A percentile compares a stretch with the other conserved stretches of the same genome.
phyloP scores from a whole-genome alignment of 2,888 invertebrate genomes.

The Plebejus argus region DNA sequence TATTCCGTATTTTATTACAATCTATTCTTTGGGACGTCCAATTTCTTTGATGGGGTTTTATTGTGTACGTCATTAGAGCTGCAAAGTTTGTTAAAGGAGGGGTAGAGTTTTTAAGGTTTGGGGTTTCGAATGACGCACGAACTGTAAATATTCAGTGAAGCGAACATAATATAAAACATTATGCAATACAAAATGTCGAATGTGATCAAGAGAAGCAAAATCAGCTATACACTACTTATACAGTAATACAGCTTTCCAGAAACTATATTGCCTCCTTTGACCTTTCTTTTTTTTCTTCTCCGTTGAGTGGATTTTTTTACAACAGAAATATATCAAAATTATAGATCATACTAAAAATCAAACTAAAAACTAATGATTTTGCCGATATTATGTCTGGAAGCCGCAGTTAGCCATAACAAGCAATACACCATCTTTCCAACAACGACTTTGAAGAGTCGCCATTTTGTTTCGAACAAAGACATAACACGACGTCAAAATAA shows the following conservation, averaged over 20 bases:
- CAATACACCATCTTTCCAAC: background rate
- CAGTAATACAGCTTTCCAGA: too few relatives aligned
- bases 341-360: too few relatives aligned
- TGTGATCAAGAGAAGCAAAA: too few relatives aligned
- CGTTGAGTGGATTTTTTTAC: too few relatives aligned
- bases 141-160: background rate
- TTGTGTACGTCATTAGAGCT: background rate
- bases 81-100: background rate
- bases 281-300: too few relatives aligned
- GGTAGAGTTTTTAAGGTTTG: background rate
- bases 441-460: background rate
- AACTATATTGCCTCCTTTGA: too few relatives aligned
- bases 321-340: too few relatives aligned
- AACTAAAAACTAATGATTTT: too few relatives aligned
- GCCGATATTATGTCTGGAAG: background rate
- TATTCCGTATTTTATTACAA: conserved; percentile 57
- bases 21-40: conserved; percentile 40
- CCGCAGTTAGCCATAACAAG: conserved; percentile 2
- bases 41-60: conserved; percentile 22
- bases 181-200: too few relatives aligned
- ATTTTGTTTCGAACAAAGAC: conserved; percentile 28
- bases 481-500: conserved; percentile 58
- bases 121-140: background rate
- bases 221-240: too few relatives aligned
- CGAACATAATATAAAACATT: background rate